These are phyloP conservation scores for Elegia similella DNA, from an alignment of 2,888 invertebrate genomes.

Conservation along the genomic window DNA sequence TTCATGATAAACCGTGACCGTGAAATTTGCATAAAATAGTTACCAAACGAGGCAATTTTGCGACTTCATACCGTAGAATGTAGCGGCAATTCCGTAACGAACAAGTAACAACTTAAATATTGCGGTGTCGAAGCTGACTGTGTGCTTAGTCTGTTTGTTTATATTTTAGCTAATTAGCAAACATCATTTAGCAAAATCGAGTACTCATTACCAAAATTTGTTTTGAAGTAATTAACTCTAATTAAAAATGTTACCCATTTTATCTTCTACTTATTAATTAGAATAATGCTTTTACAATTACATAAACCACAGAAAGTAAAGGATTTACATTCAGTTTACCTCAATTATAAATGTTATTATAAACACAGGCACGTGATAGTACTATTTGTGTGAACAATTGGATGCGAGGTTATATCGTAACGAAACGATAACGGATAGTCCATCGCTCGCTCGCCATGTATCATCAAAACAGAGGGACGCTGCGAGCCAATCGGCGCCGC, in stretches of 20 bases:
- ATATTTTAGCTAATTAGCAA: slow-evolving; percentile 20
- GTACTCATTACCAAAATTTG: not conserved
- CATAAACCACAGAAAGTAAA: slow-evolving; percentile 1
- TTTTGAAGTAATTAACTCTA: not conserved
- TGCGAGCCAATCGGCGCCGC: slow-evolving; percentile 22
- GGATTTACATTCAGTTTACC: not conserved
- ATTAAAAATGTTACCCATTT: not conserved
- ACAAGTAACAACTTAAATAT: too few relatives aligned
- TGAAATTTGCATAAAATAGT: too few relatives aligned
- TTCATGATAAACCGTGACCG: too few relatives aligned
- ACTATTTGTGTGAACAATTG: not conserved
- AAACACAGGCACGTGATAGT: slow-evolving; percentile 6
- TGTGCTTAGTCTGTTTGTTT: slow-evolving; percentile 17
- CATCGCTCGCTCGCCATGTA: not conserved
- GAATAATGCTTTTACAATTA: not conserved
- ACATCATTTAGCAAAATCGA: slow-evolving; percentile 19
- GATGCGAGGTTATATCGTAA: not conserved
- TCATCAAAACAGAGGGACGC: slow-evolving; percentile 14
- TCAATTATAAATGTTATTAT: not conserved
- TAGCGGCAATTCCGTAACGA: too few relatives aligned
- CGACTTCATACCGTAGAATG: too few relatives aligned
- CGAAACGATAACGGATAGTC: not conserved
- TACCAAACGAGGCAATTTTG: too few relatives aligned
- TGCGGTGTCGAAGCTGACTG: not conserved
- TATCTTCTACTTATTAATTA: not conserved